Evolutionary conservation across 2,888 invertebrate species (phyloP), one percentile per base, ranked within the genome.

Genomic region (Netelia inedita): DNA sequence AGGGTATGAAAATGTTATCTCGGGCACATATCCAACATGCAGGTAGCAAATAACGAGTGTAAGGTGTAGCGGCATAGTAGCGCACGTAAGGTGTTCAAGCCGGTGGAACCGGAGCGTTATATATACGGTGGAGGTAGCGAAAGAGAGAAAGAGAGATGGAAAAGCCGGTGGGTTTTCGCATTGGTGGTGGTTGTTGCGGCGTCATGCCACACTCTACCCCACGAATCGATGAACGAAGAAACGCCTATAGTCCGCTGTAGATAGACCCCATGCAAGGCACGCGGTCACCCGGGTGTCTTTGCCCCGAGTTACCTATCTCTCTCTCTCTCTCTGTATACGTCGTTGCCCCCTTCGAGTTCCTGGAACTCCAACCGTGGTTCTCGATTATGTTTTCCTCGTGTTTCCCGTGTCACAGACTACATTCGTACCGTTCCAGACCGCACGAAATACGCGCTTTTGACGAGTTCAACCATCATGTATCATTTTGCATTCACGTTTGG

Each of bases 221-320:
- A 71, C 82, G 85, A 85, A 85, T 85, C 85, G 85, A 85, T 85
- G 85, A 85, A 79, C 57, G 82, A 75, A 82, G 79, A 72, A 85
- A 85, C 82, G 79, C 85, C 79, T 82, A 75, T 82, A 85, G 79
- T 79, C 46, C 53, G 57, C 63, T 50, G 75, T 57, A 57, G 57
- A 19, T 66, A 74, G 68, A 81, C 79, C 85, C 82, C 82, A 82
- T 82, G 82, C 79, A 72, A 82, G 82, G 85, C 85, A 85, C 85
- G 85, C 85, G 85, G 85, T 85, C 85, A 85, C 74, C 82, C 82
- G 85, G 81, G 81, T 85, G 78, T 81, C 81, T 85, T 79, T 74
- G 65, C 81, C 81, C 84, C 43, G 76, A 19, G 69, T 69, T 72
- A 14, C 10, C 65, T 46, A 16, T 11, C 65, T 46, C 59, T 11